Percentiles rank a stretch among this genome's conserved stretches.
These are phyloP conservation scores for Athripsodes cinereus DNA, from an alignment of 2,888 invertebrate genomes.

Conservation along the genomic window DNA sequence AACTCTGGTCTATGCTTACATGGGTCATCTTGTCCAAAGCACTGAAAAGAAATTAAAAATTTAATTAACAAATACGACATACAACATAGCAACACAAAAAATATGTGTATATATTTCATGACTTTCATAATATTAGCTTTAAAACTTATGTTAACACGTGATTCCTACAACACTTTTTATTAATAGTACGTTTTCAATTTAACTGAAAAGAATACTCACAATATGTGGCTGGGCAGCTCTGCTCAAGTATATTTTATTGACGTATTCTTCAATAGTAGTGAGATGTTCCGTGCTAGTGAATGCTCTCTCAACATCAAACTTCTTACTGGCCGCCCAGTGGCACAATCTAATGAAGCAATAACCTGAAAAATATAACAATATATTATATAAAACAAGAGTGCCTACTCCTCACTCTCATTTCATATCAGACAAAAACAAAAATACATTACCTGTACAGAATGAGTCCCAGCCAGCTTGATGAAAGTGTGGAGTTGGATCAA, in stretches of 20 bases:
- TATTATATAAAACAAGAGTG: too few species aligned
- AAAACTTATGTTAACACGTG: too few species aligned
- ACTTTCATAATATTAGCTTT: too few species aligned
- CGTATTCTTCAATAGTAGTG: conserved; percentile 41
- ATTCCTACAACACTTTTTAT: too few species aligned
- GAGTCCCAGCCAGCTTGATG: conserved; percentile 87
- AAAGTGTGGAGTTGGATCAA: conserved; percentile 30
- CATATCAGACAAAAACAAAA: not conserved
- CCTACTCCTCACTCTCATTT: too few species aligned
- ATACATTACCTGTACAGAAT: conserved; percentile 53
- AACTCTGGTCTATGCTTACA: conserved; percentile 44
- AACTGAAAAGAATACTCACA: conserved; percentile 42
- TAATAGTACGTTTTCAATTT: too few species aligned
- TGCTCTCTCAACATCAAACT: conserved; percentile 39
- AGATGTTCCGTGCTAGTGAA: conserved; percentile 51
- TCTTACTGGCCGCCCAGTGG: conserved; percentile 51
- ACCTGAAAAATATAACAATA: conserved; percentile 45
- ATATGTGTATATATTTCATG: too few species aligned
- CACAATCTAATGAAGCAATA: conserved; percentile 63
- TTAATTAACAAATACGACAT: not conserved
- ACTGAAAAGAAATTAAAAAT: not conserved
- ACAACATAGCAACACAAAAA: not conserved
- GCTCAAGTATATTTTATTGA: conserved; percentile 57
- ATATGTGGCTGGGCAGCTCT: conserved; percentile 51
- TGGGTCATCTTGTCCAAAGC: conserved; percentile 38